Percentiles rank a stretch among this genome's conserved stretches.
phyloP scores from a whole-genome alignment of 2,797 vertebrate genomes.

The Urophycis tenuis region DNA sequence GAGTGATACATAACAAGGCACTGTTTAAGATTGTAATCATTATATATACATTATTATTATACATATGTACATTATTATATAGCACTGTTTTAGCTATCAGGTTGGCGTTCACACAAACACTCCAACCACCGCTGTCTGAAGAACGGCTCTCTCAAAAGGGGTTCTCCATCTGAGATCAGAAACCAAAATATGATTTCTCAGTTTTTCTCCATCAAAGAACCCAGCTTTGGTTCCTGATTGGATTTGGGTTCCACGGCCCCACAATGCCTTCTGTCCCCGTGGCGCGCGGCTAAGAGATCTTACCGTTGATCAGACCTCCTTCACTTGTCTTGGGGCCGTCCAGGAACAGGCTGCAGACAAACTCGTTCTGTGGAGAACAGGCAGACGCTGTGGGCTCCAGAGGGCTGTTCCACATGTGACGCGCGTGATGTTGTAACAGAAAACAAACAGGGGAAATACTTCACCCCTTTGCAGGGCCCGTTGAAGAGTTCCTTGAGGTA shows the following conservation, averaged over 20 bases:
- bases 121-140: neutral
- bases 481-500: constrained; percentile 78
- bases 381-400: neutral
- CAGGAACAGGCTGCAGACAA: constrained; percentile 76
- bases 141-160: too few species aligned
- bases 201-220: neutral
- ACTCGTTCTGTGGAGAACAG: constrained; percentile 71
- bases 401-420: neutral
- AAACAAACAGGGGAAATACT: neutral
- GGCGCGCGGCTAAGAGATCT: neutral
- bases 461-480: constrained; percentile 69
- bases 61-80: too few species aligned
- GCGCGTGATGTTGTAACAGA: neutral
- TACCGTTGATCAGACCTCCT: constrained; percentile 46
- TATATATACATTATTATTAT: too few species aligned
- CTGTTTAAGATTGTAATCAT: neutral
- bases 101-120: neutral
- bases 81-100: neutral
- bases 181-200: neutral
- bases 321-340: constrained; percentile 61
- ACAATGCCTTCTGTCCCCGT: too few species aligned
- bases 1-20: neutral
- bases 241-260: neutral
- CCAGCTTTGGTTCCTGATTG: neutral
- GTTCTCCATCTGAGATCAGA: too few species aligned